These are phyloP conservation scores for Drosophila borealis DNA, from an alignment of 2,888 invertebrate genomes.

Conservation along the genomic window DNA sequence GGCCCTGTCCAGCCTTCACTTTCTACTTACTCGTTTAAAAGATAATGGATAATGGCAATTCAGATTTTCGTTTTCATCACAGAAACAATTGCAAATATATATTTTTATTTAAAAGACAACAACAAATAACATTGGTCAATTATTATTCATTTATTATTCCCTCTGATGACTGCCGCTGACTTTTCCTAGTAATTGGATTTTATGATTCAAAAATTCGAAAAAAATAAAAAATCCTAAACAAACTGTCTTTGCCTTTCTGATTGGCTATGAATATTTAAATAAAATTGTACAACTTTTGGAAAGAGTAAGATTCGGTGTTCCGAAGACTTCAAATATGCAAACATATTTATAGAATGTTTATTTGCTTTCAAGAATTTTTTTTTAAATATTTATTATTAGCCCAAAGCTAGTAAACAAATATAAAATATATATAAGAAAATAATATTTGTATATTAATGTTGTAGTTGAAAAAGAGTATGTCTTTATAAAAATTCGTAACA, in stretches of 20 bases:
- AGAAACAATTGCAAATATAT: not conserved
- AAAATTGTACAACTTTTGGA: slow-evolving; percentile 51
- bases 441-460: slow-evolving; percentile 50
- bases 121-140: not conserved
- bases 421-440: slow-evolving; percentile 1
- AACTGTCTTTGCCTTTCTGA: not conserved
- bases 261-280: not conserved
- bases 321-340: slow-evolving; percentile 40
- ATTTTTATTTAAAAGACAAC: slow-evolving; percentile 8
- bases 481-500: slow-evolving; percentile 46
- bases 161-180: not conserved
- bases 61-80: slow-evolving; percentile 4
- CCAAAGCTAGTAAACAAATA: slow-evolving; percentile 18
- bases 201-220: not conserved
- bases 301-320: slow-evolving; percentile 50
- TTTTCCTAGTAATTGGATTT: not conserved
- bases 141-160: not conserved
- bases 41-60: not conserved
- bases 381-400: slow-evolving; percentile 11
- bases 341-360: slow-evolving; percentile 44
- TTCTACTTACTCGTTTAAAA: slow-evolving; percentile 1
- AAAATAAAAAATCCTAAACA: not conserved
- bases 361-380: slow-evolving; percentile 26
- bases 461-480: slow-evolving; percentile 53
- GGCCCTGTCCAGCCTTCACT: slow-evolving; percentile 4